These are phyloP conservation scores for Nothura maculosa DNA, from an alignment of 2,797 vertebrate species.

Conservation along the genomic window DNA sequence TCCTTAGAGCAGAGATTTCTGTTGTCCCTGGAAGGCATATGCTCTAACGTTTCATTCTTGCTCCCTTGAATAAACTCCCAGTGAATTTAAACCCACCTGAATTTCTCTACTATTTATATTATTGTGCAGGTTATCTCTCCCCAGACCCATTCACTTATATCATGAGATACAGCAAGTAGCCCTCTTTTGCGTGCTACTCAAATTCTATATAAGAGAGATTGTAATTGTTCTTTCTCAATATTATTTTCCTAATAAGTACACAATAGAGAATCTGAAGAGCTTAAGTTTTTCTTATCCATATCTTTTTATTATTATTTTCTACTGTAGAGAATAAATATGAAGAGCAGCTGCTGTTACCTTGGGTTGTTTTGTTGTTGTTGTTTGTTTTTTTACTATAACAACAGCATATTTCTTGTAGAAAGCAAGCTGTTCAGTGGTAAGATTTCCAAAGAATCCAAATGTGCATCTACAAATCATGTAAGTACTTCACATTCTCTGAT, in stretches of 20 bases:
- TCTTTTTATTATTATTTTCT: not conserved
- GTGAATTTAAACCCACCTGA: not conserved
- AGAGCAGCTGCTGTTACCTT: not conserved
- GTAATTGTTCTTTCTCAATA: fast-evolving
- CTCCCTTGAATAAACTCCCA: not conserved
- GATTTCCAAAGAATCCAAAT: not conserved
- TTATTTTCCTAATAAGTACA: not conserved
- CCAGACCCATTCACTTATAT: not conserved
- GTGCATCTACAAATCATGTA: not conserved
- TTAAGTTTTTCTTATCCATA: not conserved
- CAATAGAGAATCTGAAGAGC: fast-evolving
- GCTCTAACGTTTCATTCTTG: not conserved
- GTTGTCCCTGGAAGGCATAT: not conserved
- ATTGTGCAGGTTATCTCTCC: not conserved
- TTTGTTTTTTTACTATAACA: not conserved
- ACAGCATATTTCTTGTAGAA: not conserved
- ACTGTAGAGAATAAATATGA: not conserved
- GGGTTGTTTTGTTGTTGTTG: not conserved
- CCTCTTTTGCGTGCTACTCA: not conserved
- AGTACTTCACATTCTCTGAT: not conserved
- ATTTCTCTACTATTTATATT: not conserved
- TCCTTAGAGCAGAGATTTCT: not conserved
- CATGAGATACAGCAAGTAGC: not conserved
- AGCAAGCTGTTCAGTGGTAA: fast-evolving
- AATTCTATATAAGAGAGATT: not conserved